phyloP scores from a whole-genome alignment of 2,888 invertebrate species.

The Itoplectis maculator region DNA sequence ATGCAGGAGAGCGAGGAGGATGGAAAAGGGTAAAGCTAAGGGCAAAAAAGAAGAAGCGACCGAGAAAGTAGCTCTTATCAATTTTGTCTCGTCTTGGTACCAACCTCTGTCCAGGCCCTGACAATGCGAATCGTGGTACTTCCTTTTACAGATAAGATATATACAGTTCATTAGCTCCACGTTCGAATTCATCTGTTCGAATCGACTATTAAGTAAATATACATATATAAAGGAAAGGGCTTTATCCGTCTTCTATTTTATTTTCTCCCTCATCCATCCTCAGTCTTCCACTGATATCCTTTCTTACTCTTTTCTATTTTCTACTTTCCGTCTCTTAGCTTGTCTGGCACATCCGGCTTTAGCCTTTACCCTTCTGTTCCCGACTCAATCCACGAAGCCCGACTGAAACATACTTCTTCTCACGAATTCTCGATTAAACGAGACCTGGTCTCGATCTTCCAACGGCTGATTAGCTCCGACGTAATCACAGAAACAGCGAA shows the following conservation, averaged over 20 bases:
- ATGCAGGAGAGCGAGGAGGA: slow-evolving; percentile 13
- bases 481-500: slow-evolving; percentile 72
- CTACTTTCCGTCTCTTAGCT: slow-evolving; percentile 35
- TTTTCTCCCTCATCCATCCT: slow-evolving; percentile 46
- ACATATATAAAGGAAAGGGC: slow-evolving; percentile 12
- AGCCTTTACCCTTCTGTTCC: slow-evolving; percentile 3
- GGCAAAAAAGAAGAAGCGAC: slow-evolving; percentile 9
- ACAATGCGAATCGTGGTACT: slow-evolving; percentile 61
- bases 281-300: slow-evolving; percentile 38
- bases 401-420: slow-evolving; percentile 47
- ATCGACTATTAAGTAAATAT: slow-evolving; percentile 38
- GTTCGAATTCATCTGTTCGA: slow-evolving; percentile 63
- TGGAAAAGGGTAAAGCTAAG: slow-evolving; percentile 11
- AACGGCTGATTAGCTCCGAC: slow-evolving; percentile 73
- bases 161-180: slow-evolving; percentile 66
- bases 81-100: slow-evolving; percentile 45
- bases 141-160: slow-evolving; percentile 60
- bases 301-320: slow-evolving; percentile 32
- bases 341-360: slow-evolving; percentile 39
- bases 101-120: slow-evolving; percentile 45
- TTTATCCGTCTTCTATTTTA: slow-evolving; percentile 30
- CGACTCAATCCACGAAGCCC: not conserved
- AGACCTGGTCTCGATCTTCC: slow-evolving; percentile 55
- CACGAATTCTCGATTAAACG: slow-evolving; percentile 60
- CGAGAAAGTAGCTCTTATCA: slow-evolving; percentile 55